These are phyloP conservation scores for Chelonus insularis DNA, from an alignment of 1,140 invertebrate genomes.

Conservation along the genomic window DNA sequence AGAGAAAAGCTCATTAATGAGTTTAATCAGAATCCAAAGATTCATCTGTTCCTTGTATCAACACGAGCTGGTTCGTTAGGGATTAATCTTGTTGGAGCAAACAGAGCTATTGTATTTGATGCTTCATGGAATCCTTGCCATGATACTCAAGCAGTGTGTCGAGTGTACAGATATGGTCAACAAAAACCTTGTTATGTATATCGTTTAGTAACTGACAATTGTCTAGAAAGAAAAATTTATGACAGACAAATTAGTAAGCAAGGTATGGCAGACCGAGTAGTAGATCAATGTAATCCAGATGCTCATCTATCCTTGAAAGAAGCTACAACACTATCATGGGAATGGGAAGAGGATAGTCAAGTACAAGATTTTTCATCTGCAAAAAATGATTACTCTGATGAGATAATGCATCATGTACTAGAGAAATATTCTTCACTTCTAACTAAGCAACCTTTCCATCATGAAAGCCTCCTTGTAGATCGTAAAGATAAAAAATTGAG, in stretches of 20 bases:
- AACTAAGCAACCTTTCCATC: conserved; percentile 91
- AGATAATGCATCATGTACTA: conserved; percentile 77
- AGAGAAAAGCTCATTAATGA: conserved; percentile 96
- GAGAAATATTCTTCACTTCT: conserved; percentile 71
- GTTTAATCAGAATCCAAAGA: conserved; percentile 90
- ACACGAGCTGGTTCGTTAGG: conserved; percentile 96
- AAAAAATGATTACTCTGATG: conserved; percentile 78
- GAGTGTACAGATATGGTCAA: conserved; percentile 96
- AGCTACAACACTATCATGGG: conserved; percentile 90
- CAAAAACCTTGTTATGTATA: conserved; percentile 94
- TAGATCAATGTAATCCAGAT: conserved; percentile 97
- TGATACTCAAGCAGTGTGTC: conserved; percentile 97
- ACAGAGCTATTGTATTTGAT: conserved; percentile 96
- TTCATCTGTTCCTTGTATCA: conserved; percentile 94
- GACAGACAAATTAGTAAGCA: conserved; percentile 98
- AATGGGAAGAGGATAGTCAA: conserved; percentile 83
- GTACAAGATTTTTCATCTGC: conserved; percentile 71
- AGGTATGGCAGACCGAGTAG: conserved; percentile 94
- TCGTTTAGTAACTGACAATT: conserved; percentile 94
- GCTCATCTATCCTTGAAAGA: conserved; percentile 93
- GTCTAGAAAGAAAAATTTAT: conserved; percentile 96
- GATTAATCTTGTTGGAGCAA: conserved; percentile 97
- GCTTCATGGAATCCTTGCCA: conserved; percentile 99
- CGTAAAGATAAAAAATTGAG: conserved; percentile 94
- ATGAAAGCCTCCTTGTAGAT: conserved; percentile 94